Percentiles rank a stretch among this genome's conserved stretches.
These are phyloP conservation scores for Oreochromis niloticus DNA, from an alignment of 2,113 vertebrate species.

Conservation along the genomic window DNA sequence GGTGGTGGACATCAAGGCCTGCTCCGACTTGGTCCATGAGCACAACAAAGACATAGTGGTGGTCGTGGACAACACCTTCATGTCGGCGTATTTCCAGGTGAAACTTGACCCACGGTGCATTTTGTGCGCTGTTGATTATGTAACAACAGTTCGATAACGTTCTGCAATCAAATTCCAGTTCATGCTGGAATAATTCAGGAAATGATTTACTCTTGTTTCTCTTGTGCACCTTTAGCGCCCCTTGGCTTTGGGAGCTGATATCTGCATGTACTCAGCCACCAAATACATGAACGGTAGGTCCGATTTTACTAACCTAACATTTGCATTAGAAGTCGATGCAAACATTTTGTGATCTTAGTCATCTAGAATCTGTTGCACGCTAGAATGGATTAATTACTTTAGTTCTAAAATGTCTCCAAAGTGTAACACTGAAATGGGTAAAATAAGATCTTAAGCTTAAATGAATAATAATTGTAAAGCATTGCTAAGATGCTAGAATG, in stretches of 20 bases:
- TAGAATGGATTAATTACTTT: not conserved
- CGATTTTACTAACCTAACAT: not conserved
- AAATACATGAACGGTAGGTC: conserved; percentile 95
- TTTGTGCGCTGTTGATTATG: not conserved
- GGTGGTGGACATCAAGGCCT: conserved; percentile 83
- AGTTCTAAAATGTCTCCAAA: not conserved
- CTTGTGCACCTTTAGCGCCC: conserved; percentile 76
- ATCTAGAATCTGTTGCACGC: not conserved
- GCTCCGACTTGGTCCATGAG: conserved; percentile 71
- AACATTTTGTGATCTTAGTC: not conserved
- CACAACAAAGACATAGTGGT: conserved; percentile 79
- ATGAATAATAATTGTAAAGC: not conserved
- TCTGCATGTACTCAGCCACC: conserved; percentile 93
- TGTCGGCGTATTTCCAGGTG: conserved; percentile 97
- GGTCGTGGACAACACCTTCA: conserved; percentile 93
- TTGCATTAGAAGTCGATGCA: not conserved
- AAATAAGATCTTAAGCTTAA: not conserved
- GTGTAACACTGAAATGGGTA: not conserved
- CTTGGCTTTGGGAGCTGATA: conserved; percentile 88
- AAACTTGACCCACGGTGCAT: not conserved
- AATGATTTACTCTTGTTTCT: conserved; percentile 36
- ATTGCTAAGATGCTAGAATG: not conserved
- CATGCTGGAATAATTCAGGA: not conserved
- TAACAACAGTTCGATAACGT: not conserved
- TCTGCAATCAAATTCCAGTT: not conserved